These are phyloP conservation scores for Nerophis ophidion DNA, from an alignment of 2,113 vertebrate genomes.

Conservation along the genomic window DNA sequence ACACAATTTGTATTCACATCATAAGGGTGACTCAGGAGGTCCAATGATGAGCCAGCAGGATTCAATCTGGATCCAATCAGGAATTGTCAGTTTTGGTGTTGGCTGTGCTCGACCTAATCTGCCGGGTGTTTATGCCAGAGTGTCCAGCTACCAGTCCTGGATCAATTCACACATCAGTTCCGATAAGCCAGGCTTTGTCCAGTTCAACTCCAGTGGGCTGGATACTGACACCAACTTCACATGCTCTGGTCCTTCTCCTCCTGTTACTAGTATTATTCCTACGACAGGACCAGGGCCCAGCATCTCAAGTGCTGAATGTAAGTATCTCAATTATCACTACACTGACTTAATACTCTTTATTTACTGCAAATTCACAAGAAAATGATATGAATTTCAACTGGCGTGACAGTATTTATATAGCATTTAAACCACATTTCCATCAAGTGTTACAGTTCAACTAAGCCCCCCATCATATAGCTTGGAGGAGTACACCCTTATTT, in stretches of 20 bases:
- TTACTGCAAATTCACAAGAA: too few relatives aligned
- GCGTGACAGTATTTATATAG: too few relatives aligned
- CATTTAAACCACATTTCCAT: too few relatives aligned
- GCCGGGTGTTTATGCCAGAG: constrained; percentile 80
- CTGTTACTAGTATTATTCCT: not conserved
- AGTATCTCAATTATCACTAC: not conserved
- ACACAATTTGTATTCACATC: not conserved
- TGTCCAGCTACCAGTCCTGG: constrained; percentile 77
- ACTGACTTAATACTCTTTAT: not conserved
- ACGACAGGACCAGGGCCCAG: not conserved
- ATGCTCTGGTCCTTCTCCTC: constrained; percentile 23
- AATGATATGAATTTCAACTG: too few relatives aligned
- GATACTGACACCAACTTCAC: constrained; percentile 38
- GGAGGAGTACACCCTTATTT: too few relatives aligned
- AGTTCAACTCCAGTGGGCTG: constrained; percentile 34
- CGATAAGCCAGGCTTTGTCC: constrained; percentile 50
- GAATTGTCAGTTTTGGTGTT: constrained; percentile 81
- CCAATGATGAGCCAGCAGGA: constrained; percentile 74
- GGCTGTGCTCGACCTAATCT: constrained; percentile 77
- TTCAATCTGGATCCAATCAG: constrained; percentile 76
- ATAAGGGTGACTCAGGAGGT: constrained; percentile 82
- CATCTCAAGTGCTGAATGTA: not conserved
- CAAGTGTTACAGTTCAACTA: too few relatives aligned
- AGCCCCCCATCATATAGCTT: too few relatives aligned
- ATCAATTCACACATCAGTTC: constrained; percentile 53